A percentile compares a stretch with the other conserved stretches of the same genome.
Evolutionary conservation across 2,113 vertebrate species (phyloP).

Genomic region (Oncorhynchus mykiss): DNA sequence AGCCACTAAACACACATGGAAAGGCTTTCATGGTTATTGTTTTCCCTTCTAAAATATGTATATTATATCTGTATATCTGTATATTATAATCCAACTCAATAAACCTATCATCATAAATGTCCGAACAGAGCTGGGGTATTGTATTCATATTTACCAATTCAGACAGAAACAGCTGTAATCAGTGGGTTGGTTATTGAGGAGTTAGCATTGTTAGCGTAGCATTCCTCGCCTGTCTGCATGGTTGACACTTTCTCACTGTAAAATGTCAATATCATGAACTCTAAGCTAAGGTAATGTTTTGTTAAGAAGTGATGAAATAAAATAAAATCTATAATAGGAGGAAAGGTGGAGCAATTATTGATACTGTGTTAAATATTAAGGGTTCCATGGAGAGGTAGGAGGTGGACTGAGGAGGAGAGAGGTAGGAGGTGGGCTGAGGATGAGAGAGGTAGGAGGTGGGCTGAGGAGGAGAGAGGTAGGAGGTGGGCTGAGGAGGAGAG

Average conservation of each 20-base stretch:
- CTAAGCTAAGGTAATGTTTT: slow-evolving; percentile 28
- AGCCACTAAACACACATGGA: no score
- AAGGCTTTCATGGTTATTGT: no score
- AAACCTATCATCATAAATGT: background rate
- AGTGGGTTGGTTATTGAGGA: no score
- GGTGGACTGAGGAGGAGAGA: background rate
- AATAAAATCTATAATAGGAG: slow-evolving; percentile 38
- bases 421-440: no score
- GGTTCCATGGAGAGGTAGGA: background rate
- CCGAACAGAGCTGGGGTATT: background rate
- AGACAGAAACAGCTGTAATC: no score
- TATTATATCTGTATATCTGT: no score
- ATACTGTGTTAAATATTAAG: slow-evolving; percentile 40
- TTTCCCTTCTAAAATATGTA: no score
- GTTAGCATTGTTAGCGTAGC: background rate
- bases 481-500: no score
- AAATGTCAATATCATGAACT: background rate
- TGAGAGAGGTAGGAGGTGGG: no score
- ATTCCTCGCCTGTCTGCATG: background rate
- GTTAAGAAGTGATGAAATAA: slow-evolving; percentile 27
- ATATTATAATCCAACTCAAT: background rate
- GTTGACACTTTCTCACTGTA: background rate
- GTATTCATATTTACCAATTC: background rate
- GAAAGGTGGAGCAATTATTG: slow-evolving; percentile 30
- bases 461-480: no score